phyloP scores from a whole-genome alignment of 2,113 vertebrate genomes.

The Cryptoleucopteryx plumbea region DNA sequence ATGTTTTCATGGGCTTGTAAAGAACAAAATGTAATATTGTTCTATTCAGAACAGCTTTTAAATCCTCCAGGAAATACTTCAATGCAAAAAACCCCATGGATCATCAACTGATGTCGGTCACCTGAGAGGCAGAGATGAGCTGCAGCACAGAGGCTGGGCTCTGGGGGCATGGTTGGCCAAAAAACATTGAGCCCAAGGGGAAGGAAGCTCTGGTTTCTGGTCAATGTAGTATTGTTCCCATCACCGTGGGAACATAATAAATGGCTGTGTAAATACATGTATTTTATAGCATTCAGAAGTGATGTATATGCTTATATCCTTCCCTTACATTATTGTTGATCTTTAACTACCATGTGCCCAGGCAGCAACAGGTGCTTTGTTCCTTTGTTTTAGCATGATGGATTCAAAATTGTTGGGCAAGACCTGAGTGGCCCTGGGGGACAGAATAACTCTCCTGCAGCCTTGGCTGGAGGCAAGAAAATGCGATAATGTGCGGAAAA shows the following conservation, averaged over 20 bases:
- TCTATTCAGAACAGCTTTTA: not conserved
- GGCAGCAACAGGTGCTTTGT: conserved; percentile 26
- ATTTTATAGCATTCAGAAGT: conserved; percentile 10
- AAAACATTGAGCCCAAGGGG: not conserved
- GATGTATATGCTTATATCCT: conserved; percentile 45
- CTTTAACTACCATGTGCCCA: not conserved
- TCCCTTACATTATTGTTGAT: not conserved
- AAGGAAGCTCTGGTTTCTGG: conserved; percentile 35
- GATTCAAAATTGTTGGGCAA: not conserved
- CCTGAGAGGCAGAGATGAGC: not conserved
- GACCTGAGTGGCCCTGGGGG: not conserved
- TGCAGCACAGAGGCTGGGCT: not conserved
- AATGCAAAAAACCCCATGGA: not conserved
- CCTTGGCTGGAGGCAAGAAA: not conserved
- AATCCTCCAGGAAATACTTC: not conserved
- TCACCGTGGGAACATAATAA: conserved; percentile 39
- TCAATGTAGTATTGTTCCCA: conserved; percentile 38
- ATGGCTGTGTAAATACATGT: not conserved
- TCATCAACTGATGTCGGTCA: not conserved
- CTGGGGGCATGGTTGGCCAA: not conserved
- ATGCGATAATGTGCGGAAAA: not conserved
- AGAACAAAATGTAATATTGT: not conserved
- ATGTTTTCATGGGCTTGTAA: not conserved
- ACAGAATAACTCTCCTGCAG: not conserved
- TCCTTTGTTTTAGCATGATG: not conserved